Evolutionary conservation across 1,140 invertebrate genomes (phyloP), one percentile per base, ranked within the genome.

Genomic region (Apolygus lucorum): DNA sequence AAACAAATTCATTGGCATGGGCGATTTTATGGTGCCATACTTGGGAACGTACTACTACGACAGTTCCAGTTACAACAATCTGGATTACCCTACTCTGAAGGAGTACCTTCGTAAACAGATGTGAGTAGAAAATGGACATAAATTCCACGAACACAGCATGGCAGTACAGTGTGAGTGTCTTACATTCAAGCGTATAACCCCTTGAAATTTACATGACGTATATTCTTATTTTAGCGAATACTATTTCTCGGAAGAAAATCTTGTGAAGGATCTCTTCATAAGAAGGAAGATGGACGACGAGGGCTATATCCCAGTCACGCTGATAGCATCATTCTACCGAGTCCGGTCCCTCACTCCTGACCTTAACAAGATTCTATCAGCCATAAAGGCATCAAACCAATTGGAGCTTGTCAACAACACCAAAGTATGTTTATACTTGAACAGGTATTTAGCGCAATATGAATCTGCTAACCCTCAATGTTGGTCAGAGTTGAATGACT

Each of bases 221-320:
- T 59, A 4, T 68, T 73, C 71, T 22, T 72, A 71, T 84, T 87
- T 29, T 81, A 98, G 95, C 78, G 96, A 99, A 82, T 99, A 99
- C 82, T 99, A 99, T 85, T 99, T 99, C 82, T 97, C 94, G 78
- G 89, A 91, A 75, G 95, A 98, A 75, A 99, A 99, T 83, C 83
- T 99, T 65, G 86, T 91, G 74, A 88, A 92, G 75, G 97, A 99
- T 79, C 95, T 98, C 80, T 99, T 96, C 81, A 83, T 99, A 73
- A 86, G 97, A 67, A 86, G 94, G 71, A 96, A 96, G 85, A 99
- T 99, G 97, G 90, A 95, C 76, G 76, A 86, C 17, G 87, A 97
- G 76, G 97, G 97, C 66, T 99, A 88, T 77, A 86, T 99, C 66
- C 93, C 95, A 8, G 86, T 99, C 24, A 89, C 88, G 70, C 81